These are phyloP conservation scores for Zeus faber DNA, from an alignment of 2,113 vertebrate species.

Conservation along the genomic window DNA sequence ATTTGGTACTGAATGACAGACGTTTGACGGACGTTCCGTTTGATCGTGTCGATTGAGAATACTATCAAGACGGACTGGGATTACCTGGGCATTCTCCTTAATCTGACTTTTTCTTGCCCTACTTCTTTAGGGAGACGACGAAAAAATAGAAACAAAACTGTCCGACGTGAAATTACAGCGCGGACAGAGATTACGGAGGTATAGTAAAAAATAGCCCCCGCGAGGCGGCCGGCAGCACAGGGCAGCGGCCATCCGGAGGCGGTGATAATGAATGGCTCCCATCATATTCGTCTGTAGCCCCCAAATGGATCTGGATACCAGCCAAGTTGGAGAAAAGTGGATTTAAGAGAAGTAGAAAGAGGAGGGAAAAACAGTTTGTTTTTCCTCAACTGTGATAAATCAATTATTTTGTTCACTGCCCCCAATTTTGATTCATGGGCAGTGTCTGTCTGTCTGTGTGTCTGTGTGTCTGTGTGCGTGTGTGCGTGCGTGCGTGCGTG, in stretches of 20 bases:
- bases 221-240: conserved; percentile 1
- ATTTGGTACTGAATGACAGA: too few relatives aligned
- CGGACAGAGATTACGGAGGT: not conserved
- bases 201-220: too few relatives aligned
- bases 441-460: conserved; percentile 25
- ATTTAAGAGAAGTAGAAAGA: conserved; percentile 34
- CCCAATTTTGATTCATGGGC: conserved; percentile 46
- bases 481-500: conserved; percentile 26
- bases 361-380: conserved; percentile 37
- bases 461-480: too few relatives aligned
- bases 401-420: conserved; percentile 52
- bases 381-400: conserved; percentile 52
- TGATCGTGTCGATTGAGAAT: too few relatives aligned
- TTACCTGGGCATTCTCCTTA: too few relatives aligned
- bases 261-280: conserved; percentile 43
- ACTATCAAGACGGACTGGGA: too few relatives aligned
- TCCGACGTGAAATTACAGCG: not conserved
- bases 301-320: conserved; percentile 32
- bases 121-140: too few relatives aligned
- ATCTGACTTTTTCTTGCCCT: too few relatives aligned
- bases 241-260: conserved; percentile 1
- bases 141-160: not conserved
- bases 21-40: too few relatives aligned
- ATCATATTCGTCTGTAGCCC: conserved; percentile 29
- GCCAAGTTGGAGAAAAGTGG: conserved; percentile 27